Percentiles rank a stretch among this genome's conserved stretches.
Conservation (phyloP, 2,888 invertebrate genomes). For the Hydrotaea cyrtoneurina region DNA sequence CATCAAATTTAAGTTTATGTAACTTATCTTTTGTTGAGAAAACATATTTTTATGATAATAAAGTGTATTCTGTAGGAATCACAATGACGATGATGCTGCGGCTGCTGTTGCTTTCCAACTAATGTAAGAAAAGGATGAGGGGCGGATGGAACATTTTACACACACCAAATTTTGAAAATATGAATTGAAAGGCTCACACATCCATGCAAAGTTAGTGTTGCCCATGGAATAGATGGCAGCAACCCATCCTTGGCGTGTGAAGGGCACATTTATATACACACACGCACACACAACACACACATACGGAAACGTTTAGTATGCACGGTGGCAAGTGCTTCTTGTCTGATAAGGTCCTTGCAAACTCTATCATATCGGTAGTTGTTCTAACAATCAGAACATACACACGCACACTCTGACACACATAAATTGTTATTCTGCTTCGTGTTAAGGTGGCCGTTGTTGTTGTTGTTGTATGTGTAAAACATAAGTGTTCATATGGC, state of each 20-base stretch:
- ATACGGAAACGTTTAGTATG: constrained; percentile 29
- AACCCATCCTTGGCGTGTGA: too few species aligned
- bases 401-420: neutral
- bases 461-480: neutral
- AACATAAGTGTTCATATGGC: neutral
- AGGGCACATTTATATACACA: neutral
- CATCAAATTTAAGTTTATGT: neutral
- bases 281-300: too few species aligned
- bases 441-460: neutral
- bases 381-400: neutral
- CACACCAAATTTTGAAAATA: constrained; percentile 15
- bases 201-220: constrained; percentile 22
- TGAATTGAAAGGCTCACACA: neutral
- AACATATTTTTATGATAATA: constrained; percentile 51
- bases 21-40: constrained; percentile 40
- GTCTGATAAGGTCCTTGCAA: constrained; percentile 46
- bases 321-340: constrained; percentile 41
- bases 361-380: constrained; percentile 32
- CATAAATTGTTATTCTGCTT: neutral
- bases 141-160: neutral
- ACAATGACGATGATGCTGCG: constrained; percentile 15
- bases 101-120: neutral
- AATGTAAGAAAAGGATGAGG: neutral
- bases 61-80: constrained; percentile 22
- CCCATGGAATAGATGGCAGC: neutral